These are phyloP conservation scores for Chrysolina oricalcia DNA, from an alignment of 2,888 invertebrate species.

Conservation along the genomic window DNA sequence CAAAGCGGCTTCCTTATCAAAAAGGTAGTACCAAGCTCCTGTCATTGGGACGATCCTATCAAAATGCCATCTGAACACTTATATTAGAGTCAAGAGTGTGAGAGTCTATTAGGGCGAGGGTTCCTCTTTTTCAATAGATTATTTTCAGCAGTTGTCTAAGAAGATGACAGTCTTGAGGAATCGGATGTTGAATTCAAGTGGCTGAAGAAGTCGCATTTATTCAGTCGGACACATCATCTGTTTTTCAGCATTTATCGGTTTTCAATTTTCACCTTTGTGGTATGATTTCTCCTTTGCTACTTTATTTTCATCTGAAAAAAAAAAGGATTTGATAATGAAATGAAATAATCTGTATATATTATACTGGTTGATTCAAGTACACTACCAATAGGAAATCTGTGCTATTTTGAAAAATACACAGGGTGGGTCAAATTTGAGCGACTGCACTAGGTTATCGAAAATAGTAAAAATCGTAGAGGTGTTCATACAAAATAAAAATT, in stretches of 20 bases:
- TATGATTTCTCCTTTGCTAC: too few species aligned
- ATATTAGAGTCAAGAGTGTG: conserved; percentile 24
- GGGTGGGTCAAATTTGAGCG: too few species aligned
- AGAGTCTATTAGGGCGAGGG: conserved; percentile 1
- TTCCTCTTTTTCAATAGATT: background rate
- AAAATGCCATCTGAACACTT: conserved; percentile 40
- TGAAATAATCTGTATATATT: too few species aligned
- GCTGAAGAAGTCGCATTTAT: background rate
- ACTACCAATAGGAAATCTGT: too few species aligned
- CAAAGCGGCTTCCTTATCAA: conserved; percentile 53
- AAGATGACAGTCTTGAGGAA: conserved; percentile 12
- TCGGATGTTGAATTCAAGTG: background rate
- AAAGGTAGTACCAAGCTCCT: conserved; percentile 43
- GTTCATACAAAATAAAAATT: too few species aligned
- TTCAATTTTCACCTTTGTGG: too few species aligned
- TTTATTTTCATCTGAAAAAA: too few species aligned
- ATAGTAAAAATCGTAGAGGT: too few species aligned
- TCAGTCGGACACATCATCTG: background rate
- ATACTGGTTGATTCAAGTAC: too few species aligned
- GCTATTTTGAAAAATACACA: too few species aligned
- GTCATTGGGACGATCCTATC: conserved; percentile 46
- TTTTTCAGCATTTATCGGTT: background rate
- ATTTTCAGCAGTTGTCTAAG: conserved; percentile 6
- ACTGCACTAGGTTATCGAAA: too few species aligned
- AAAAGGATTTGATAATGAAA: too few species aligned